phyloP scores from a whole-genome alignment of 2,797 vertebrate genomes.

The Hemitrygon akajei region DNA sequence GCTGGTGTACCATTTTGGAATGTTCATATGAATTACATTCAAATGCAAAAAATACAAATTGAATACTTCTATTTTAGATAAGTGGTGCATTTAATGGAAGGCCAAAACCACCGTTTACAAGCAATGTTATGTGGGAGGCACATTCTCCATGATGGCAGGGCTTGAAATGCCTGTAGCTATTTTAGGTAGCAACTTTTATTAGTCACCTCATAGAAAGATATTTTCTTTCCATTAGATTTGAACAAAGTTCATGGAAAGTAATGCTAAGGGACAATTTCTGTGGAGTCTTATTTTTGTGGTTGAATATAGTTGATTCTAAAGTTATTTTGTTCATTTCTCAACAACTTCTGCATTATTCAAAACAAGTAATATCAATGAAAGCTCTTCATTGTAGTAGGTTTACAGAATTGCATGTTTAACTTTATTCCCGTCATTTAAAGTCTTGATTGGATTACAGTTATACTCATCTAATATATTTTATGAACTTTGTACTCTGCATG shows the following conservation, averaged over 20 bases:
- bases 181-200: neutral
- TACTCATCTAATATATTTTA: neutral
- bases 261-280: neutral
- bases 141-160: neutral
- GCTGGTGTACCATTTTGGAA: neutral
- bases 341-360: neutral
- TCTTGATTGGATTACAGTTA: neutral
- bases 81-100: neutral
- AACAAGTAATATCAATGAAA: neutral
- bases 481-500: neutral
- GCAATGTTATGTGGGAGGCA: neutral
- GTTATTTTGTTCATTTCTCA: neutral
- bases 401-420: neutral
- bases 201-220: neutral
- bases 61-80: neutral
- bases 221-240: neutral
- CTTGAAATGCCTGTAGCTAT: neutral
- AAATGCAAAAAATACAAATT: neutral
- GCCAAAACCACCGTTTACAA: neutral
- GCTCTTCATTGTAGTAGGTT: neutral
- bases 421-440: neutral
- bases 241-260: neutral
- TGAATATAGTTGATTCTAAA: neutral
- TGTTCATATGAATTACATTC: neutral
- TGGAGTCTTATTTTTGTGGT: neutral